These are phyloP conservation scores for Drosophila burlai DNA, from an alignment of 1,140 invertebrate genomes.

Conservation along the genomic window DNA sequence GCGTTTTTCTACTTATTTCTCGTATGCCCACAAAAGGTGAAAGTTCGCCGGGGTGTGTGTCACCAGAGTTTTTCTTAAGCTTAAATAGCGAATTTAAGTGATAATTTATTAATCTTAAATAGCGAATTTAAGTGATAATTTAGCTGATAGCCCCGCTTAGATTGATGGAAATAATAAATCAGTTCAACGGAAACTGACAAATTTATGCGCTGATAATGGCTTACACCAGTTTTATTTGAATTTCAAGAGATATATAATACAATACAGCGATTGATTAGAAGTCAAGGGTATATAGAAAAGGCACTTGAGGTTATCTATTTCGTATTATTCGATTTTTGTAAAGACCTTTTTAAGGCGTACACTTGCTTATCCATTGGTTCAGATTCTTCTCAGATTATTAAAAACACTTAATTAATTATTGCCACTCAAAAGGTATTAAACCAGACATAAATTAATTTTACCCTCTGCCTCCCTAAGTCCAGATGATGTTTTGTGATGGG, in stretches of 20 bases:
- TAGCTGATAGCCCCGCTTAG: background rate
- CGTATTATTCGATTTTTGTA: background rate
- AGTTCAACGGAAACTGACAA: background rate
- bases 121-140: background rate
- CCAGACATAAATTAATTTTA: slow-evolving; percentile 29
- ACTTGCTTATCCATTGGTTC: background rate
- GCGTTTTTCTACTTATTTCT: slow-evolving; percentile 1
- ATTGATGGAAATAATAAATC: slow-evolving; percentile 6
- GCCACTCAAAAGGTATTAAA: slow-evolving; percentile 29
- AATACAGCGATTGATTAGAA: background rate
- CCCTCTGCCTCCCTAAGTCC: slow-evolving; percentile 8
- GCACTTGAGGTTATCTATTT: background rate
- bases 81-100: background rate
- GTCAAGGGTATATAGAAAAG: background rate
- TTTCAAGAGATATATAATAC: slow-evolving; percentile 25
- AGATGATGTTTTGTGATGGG: slow-evolving; percentile 56
- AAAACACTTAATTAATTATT: slow-evolving; percentile 12
- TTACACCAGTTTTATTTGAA: slow-evolving; percentile 10
- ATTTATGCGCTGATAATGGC: slow-evolving; percentile 10
- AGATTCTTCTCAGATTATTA: background rate
- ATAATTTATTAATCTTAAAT: slow-evolving; percentile 1
- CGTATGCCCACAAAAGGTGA: slow-evolving; percentile 19
- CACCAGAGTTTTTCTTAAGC: background rate
- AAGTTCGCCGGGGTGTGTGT: slow-evolving; percentile 7
- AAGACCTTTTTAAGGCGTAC: background rate